Conservation (phyloP, 2,888 invertebrate species). For the Pharmacophagus antenor region DNA sequence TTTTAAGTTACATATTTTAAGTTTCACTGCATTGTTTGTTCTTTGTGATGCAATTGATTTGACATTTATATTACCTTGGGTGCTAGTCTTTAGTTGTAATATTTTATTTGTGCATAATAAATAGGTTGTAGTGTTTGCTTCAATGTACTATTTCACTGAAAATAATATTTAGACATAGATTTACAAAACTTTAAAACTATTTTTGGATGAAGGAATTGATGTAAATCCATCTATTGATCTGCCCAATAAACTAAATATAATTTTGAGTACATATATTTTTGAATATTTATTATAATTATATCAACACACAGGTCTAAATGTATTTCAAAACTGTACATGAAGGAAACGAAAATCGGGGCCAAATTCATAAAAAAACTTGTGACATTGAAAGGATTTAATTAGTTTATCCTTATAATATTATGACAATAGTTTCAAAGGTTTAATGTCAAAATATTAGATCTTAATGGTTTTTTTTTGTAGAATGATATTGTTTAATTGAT, state of each 20-base stretch:
- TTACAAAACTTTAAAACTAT: conserved; percentile 17
- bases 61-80: conserved; percentile 38
- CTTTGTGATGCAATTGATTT: conserved; percentile 5
- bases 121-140: conserved; percentile 3
- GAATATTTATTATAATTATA: conserved; percentile 13
- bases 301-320: conserved; percentile 21
- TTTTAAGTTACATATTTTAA: conserved; percentile 9
- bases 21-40: conserved; percentile 7
- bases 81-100: conserved; percentile 44
- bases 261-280: conserved; percentile 16
- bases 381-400: background rate
- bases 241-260: conserved; percentile 13
- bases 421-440: conserved; percentile 5
- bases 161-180: conserved; percentile 11
- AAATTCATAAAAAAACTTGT: conserved; percentile 17
- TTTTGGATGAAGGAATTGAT: conserved; percentile 18
- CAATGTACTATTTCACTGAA: conserved; percentile 17
- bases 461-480: background rate
- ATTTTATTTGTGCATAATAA: conserved; percentile 30
- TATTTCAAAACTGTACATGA: conserved; percentile 11
- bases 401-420: background rate
- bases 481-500: background rate
- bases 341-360: conserved; percentile 23
- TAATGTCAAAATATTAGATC: conserved; percentile 22
- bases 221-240: background rate